These are phyloP conservation scores for Epicampocera succincta DNA, from an alignment of 2,888 invertebrate genomes.

Conservation along the genomic window DNA sequence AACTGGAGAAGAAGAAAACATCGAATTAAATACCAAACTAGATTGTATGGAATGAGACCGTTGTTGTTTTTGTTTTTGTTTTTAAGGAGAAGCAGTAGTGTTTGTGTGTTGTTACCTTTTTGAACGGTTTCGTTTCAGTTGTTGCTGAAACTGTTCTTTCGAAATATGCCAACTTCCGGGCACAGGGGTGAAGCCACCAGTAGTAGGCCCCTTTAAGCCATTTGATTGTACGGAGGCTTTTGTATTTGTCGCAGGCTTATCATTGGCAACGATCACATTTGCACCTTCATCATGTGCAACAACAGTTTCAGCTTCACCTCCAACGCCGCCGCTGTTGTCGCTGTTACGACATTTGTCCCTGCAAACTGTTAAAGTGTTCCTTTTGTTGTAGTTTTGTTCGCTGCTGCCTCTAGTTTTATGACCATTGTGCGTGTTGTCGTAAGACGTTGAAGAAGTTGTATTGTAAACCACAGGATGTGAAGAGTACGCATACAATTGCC, in stretches of 20 bases:
- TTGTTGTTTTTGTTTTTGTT: no score
- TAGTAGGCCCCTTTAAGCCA: constrained; percentile 46
- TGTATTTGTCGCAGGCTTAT: constrained; percentile 49
- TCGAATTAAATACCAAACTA: no score
- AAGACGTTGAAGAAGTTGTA: constrained; percentile 43
- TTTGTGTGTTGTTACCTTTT: constrained; percentile 75
- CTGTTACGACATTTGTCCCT: constrained; percentile 62
- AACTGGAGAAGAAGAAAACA: no score
- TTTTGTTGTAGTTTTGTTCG: constrained; percentile 45
- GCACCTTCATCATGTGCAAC: constrained; percentile 11
- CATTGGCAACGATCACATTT: constrained; percentile 42
- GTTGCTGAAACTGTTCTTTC: constrained; percentile 77
- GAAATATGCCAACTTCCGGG: constrained; percentile 74
- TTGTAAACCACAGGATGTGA: constrained; percentile 83
- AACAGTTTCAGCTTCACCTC: not conserved
- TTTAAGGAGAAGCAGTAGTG: not conserved
- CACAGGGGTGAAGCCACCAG: constrained; percentile 48
- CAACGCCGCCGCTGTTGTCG: not conserved
- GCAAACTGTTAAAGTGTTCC: constrained; percentile 52
- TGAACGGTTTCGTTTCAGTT: constrained; percentile 74
- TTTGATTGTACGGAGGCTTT: constrained; percentile 48
- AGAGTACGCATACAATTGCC: constrained; percentile 86
- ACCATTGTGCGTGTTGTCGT: constrained; percentile 62
- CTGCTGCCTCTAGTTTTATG: constrained; percentile 50
- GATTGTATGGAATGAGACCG: not conserved